phyloP scores from a whole-genome alignment of 2,113 vertebrate species.

The Diphyllodes magnificus region DNA sequence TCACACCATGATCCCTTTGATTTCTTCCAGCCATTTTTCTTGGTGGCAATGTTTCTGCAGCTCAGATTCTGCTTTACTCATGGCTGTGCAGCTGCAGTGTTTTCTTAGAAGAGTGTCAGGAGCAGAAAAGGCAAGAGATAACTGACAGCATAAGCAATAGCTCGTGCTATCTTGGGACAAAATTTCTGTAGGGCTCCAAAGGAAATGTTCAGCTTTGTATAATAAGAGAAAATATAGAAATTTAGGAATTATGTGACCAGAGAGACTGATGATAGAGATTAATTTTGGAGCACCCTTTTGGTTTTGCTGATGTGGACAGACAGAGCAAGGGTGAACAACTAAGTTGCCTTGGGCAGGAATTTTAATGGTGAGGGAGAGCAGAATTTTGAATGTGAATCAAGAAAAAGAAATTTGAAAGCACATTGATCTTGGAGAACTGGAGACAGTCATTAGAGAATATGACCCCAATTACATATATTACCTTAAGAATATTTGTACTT shows the following conservation, averaged over 20 bases:
- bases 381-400: background rate
- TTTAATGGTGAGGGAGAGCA: background rate
- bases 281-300: background rate
- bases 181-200: background rate
- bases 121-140: background rate
- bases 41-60: background rate
- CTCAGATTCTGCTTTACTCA: background rate
- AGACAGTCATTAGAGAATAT: background rate
- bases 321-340: background rate
- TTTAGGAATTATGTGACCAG: background rate
- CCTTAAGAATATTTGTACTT: background rate
- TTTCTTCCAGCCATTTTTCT: background rate
- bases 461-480: background rate
- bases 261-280: background rate
- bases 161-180: background rate
- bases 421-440: background rate
- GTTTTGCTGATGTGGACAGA: background rate
- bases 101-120: background rate
- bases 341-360: background rate
- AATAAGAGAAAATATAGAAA: background rate
- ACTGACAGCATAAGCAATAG: background rate
- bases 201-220: background rate
- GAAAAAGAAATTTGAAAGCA: constrained; percentile 12
- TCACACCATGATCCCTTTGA: background rate
- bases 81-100: background rate